Conservation (phyloP, 2,113 vertebrate genomes). For the Bungarus multicinctus region DNA sequence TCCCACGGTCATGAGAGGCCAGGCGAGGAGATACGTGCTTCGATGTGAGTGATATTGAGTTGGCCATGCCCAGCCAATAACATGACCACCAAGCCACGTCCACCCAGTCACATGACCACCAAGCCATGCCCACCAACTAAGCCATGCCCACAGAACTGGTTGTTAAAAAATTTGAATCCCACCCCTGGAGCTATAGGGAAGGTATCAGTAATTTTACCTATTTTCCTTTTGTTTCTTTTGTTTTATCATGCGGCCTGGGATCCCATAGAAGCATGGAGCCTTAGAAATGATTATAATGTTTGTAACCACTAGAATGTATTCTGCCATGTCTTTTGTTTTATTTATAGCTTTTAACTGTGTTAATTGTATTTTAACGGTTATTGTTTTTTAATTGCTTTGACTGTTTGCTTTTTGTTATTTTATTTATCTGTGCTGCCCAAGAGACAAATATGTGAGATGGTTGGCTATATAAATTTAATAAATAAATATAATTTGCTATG, state of each 20-base stretch:
- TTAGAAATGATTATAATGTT: neutral
- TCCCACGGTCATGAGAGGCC: too few species aligned
- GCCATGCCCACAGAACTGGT: too few species aligned
- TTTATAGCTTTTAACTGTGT: neutral
- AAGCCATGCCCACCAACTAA: too few species aligned
- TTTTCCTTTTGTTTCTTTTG: neutral
- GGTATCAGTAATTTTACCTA: neutral
- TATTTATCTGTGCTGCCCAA: neutral
- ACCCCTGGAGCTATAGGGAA: neutral
- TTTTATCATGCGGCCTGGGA: neutral
- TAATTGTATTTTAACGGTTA: neutral
- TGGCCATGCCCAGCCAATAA: too few species aligned
- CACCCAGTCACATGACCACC: too few species aligned
- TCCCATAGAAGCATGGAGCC: neutral
- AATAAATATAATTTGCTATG: neutral
- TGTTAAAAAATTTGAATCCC: too few species aligned
- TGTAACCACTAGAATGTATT: neutral
- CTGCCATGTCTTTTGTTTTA: neutral
- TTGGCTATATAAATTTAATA: neutral
- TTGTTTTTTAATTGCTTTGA: neutral
- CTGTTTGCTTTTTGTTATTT: neutral
- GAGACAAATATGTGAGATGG: neutral
- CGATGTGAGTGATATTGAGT: too few species aligned
- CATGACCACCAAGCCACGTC: too few species aligned
- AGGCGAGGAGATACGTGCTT: too few species aligned